Conservation (phyloP, 2,888 invertebrate genomes). For the Melanostoma scalare region DNA sequence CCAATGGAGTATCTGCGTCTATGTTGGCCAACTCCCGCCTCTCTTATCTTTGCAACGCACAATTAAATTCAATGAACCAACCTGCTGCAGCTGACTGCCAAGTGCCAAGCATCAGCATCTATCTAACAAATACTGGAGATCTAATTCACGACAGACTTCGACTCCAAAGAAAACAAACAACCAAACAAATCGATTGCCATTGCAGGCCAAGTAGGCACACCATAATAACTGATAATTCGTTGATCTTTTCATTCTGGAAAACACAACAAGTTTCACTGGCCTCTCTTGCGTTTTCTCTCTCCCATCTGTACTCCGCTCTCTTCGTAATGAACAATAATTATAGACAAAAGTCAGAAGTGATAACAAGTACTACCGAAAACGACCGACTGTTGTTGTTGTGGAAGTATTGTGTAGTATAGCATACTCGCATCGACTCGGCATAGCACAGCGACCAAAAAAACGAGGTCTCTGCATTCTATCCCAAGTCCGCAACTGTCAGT, state of each 20-base stretch:
- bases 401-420: no score
- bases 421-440: constrained; percentile 10
- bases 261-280: constrained; percentile 17
- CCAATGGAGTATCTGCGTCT: constrained; percentile 1
- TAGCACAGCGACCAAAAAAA: constrained; percentile 25
- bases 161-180: constrained; percentile 16
- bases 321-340: constrained; percentile 55
- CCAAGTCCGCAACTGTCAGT: constrained; percentile 56
- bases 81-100: constrained; percentile 39
- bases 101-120: not conserved
- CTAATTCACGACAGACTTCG: constrained; percentile 2
- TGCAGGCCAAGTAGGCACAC: constrained; percentile 47
- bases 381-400: constrained; percentile 19
- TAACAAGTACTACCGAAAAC: constrained; percentile 39
- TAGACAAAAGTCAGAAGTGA: constrained; percentile 57
- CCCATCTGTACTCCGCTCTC: constrained; percentile 18
- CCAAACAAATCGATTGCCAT: constrained; percentile 60
- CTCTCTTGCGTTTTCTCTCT: constrained; percentile 7
- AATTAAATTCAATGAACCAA: constrained; percentile 58
- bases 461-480: constrained; percentile 65
- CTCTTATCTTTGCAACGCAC: constrained; percentile 50
- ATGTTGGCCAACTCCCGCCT: constrained; percentile 6
- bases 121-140: no score
- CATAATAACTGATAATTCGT: constrained; percentile 57
- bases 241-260: constrained; percentile 61